These are phyloP conservation scores for Sinotaia quadrata DNA, from an alignment of 2,888 invertebrate species.

Conservation along the genomic window DNA sequence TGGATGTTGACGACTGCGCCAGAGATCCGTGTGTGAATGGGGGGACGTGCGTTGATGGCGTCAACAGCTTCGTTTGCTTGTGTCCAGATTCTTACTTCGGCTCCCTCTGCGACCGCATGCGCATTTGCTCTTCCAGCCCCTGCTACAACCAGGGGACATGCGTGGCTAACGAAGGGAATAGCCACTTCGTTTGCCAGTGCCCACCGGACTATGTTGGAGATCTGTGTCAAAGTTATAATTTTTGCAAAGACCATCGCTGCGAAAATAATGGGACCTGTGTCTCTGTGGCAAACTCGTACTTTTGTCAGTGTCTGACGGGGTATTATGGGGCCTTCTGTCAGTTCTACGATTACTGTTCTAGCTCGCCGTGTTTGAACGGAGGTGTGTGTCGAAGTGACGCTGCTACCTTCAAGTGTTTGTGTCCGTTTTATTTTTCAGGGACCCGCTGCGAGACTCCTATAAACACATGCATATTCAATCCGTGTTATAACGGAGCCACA, in stretches of 20 bases:
- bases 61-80: conserved; percentile 47
- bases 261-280: conserved; percentile 58
- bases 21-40: conserved; percentile 50
- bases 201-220: conserved; percentile 49
- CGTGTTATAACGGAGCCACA: conserved; percentile 94
- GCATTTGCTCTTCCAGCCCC: conserved; percentile 55
- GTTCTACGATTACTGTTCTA: conserved; percentile 52
- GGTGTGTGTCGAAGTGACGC: conserved; percentile 48
- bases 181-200: conserved; percentile 56
- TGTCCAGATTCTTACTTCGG: conserved; percentile 52
- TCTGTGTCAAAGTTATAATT: conserved; percentile 59
- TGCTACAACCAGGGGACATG: conserved; percentile 66
- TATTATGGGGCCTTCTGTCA: conserved; percentile 62
- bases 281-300: conserved; percentile 42
- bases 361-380: conserved; percentile 50
- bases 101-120: conserved; percentile 49
- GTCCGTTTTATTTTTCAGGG: conserved; percentile 55
- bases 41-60: conserved; percentile 46
- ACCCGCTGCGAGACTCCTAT: conserved; percentile 71
- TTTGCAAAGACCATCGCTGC: conserved; percentile 54
- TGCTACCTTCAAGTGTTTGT: conserved; percentile 48
- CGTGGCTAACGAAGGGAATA: conserved; percentile 40
- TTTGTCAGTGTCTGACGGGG: conserved; percentile 51
- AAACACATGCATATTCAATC: conserved; percentile 93
- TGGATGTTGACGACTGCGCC: conserved; percentile 49